Conservation (phyloP, 2,113 vertebrate species). For the Macroglossus sobrinus region DNA sequence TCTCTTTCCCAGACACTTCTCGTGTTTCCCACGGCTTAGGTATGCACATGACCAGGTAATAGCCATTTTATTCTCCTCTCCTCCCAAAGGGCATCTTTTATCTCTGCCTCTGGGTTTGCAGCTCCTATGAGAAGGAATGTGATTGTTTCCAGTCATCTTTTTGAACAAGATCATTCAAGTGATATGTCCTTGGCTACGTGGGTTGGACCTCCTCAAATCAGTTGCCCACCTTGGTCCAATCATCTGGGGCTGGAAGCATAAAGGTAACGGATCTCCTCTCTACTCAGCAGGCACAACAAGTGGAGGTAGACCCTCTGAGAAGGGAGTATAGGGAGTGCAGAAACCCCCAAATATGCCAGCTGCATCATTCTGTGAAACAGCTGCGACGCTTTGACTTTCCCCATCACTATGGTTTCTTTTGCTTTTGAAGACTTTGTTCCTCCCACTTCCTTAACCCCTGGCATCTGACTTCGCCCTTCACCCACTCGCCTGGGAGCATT, state of each 20-base stretch:
- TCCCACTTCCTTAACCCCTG: not conserved
- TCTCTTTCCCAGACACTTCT: not conserved
- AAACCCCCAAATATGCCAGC: not conserved
- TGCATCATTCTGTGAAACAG: not conserved
- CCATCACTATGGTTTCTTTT: not conserved
- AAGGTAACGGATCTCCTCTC: not conserved
- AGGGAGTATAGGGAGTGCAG: not conserved
- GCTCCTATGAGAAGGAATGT: not conserved
- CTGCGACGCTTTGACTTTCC: not conserved
- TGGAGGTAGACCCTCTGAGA: not conserved
- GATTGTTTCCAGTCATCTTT: not conserved
- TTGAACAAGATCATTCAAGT: not conserved
- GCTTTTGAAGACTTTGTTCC: not conserved
- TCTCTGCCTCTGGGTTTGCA: not conserved
- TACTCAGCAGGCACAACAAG: not conserved
- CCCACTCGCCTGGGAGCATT: not conserved
- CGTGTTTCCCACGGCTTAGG: not conserved
- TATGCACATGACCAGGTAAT: fast-evolving
- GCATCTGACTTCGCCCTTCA: not conserved
- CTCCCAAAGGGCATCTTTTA: not conserved
- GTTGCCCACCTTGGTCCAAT: not conserved
- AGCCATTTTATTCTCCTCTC: not conserved
- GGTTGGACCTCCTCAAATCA: not conserved
- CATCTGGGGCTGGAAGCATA: not conserved
- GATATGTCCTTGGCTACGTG: not conserved